These are phyloP conservation scores for Pempheris klunzingeri DNA, from an alignment of 2,797 vertebrate genomes.

Conservation along the genomic window DNA sequence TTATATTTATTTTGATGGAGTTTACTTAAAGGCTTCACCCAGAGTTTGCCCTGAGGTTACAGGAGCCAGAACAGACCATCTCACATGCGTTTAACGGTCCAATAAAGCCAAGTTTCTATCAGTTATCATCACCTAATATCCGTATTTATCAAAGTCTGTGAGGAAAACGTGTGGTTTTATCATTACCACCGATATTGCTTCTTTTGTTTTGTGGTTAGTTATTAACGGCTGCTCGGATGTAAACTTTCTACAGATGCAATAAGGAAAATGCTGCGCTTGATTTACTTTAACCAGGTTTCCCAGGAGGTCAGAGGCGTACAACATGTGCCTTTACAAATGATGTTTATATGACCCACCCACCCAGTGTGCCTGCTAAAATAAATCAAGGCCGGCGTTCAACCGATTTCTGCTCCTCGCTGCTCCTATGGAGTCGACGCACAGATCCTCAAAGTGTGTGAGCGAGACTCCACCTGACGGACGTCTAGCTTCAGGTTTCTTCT, in stretches of 20 bases:
- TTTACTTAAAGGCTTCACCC: slow-evolving; percentile 8
- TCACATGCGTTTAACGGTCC: not conserved
- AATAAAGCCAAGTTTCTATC: not conserved
- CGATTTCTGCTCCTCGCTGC: slow-evolving; percentile 18
- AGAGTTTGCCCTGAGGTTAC: slow-evolving; percentile 13
- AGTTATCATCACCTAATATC: not conserved
- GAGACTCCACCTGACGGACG: not conserved
- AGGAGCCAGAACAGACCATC: slow-evolving; percentile 1
- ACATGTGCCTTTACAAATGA: slow-evolving; percentile 53
- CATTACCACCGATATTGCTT: not conserved
- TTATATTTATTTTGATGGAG: slow-evolving; percentile 1
- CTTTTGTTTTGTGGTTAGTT: not conserved
- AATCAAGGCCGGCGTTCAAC: slow-evolving; percentile 40
- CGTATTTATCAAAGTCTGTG: not conserved
- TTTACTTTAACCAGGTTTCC: slow-evolving; percentile 48
- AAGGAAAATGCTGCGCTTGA: slow-evolving; percentile 24
- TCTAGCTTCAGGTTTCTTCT: not conserved
- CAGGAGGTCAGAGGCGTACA: slow-evolving; percentile 45
- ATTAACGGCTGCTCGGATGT: slow-evolving; percentile 1
- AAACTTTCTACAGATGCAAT: slow-evolving; percentile 23
- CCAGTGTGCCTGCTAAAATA: slow-evolving; percentile 55
- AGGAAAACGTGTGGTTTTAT: not conserved
- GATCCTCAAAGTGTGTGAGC: not conserved
- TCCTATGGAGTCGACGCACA: slow-evolving; percentile 27
- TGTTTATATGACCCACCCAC: slow-evolving; percentile 62